These are phyloP conservation scores for Sinella curviseta DNA, from an alignment of 1,140 invertebrate species.

Conservation along the genomic window DNA sequence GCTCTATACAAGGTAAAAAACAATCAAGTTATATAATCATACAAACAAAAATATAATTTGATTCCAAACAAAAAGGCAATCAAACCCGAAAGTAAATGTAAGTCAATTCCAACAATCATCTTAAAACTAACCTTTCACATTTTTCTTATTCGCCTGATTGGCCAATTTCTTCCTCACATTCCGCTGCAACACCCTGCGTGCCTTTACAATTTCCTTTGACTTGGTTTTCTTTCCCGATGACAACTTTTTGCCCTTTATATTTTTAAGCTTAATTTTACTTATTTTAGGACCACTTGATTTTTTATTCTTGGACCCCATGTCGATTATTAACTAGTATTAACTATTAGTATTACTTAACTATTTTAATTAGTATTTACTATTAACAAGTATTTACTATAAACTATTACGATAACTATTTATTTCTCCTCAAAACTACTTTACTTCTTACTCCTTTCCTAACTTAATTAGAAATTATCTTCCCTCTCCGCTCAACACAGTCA, in stretches of 20 bases:
- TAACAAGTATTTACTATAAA: no score
- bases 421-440: no score
- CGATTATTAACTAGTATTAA: not conserved
- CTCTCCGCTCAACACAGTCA: no score
- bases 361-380: no score
- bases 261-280: constrained; percentile 36
- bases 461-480: no score
- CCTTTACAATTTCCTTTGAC: constrained; percentile 36
- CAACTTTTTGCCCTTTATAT: constrained; percentile 46
- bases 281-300: constrained; percentile 12
- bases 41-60: no score
- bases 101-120: not conserved
- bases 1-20: not conserved
- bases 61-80: no score
- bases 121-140: not conserved
- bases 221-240: constrained; percentile 42
- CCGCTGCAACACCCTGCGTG: constrained; percentile 33
- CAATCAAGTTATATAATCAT: no score
- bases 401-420: no score
- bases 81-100: no score
- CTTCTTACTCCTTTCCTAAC: no score
- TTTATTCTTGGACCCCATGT: constrained; percentile 37
- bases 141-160: not conserved
- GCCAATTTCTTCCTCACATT: constrained; percentile 13
- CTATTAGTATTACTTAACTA: no score